These are phyloP conservation scores for Cataglyphis hispanica DNA, from an alignment of 1,140 invertebrate genomes.

Conservation along the genomic window DNA sequence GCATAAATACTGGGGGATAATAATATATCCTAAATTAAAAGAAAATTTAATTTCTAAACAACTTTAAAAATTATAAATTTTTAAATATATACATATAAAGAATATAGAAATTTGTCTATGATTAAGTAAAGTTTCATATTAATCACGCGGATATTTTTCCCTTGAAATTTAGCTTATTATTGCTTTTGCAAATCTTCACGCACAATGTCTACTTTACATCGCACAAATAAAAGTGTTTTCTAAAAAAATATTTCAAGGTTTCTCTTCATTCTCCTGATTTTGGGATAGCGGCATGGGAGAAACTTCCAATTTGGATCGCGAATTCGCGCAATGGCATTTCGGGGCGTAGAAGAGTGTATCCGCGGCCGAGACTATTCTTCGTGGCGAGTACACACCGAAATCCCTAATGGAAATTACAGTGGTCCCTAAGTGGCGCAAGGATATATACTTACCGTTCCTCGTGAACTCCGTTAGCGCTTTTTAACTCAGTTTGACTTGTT, in stretches of 20 bases:
- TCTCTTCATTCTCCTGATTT: not conserved
- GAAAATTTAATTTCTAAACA: not conserved
- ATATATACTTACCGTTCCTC: constrained; percentile 80
- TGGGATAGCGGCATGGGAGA: constrained; percentile 30
- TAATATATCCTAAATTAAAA: not conserved
- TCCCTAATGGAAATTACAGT: constrained; percentile 84
- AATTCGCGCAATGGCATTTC: constrained; percentile 68
- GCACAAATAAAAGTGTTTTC: not conserved
- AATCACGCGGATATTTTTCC: not conserved
- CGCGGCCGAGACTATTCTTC: constrained; percentile 45
- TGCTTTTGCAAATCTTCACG: not conserved
- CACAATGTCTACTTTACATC: not conserved
- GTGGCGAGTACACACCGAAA: constrained; percentile 76
- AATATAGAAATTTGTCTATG: not conserved
- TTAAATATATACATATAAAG: not conserved
- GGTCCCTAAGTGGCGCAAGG: constrained; percentile 81
- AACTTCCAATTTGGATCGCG: constrained; percentile 24
- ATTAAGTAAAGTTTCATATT: not conserved
- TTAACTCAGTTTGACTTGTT: constrained; percentile 83
- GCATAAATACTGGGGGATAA: not conserved
- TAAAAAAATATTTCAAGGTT: not conserved
- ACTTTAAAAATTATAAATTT: not conserved
- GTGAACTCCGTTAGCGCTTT: constrained; percentile 82
- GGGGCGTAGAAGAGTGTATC: constrained; percentile 41
- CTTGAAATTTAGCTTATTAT: not conserved